Conservation (phyloP, 2,888 invertebrate species). For the Sinohyriopsis cumingii region DNA sequence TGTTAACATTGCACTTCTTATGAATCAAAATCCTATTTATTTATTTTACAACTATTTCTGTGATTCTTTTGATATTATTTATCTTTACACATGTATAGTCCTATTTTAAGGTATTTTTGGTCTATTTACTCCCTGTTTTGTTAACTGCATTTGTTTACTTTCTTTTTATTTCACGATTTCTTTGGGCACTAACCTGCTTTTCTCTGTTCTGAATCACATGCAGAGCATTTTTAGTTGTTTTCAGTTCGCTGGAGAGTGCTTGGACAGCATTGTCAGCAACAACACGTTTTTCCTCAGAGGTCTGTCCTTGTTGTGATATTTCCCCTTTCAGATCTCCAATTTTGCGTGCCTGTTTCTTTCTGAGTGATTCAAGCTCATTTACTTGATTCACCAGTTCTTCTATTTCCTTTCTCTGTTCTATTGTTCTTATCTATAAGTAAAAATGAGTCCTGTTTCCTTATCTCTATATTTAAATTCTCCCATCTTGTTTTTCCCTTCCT, state of each 20-base stretch:
- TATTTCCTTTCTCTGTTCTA: constrained; percentile 68
- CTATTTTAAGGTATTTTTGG: not conserved
- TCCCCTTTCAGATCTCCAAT: constrained; percentile 64
- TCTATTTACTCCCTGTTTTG: not conserved
- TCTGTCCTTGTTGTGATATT: constrained; percentile 47
- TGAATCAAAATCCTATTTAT: no score
- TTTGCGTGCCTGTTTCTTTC: constrained; percentile 69
- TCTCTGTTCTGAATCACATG: constrained; percentile 66
- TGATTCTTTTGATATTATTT: no score
- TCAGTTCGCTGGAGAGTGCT: constrained; percentile 69
- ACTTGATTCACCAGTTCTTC: constrained; percentile 63
- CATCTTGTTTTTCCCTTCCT: no score
- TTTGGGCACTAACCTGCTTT: constrained; percentile 59
- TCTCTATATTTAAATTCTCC: not conserved
- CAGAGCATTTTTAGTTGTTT: constrained; percentile 68
- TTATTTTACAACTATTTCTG: no score
- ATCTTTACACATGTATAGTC: no score
- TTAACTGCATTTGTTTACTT: not conserved
- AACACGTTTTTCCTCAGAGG: constrained; percentile 54
- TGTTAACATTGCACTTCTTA: no score
- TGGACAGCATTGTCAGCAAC: constrained; percentile 70
- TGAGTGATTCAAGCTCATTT: constrained; percentile 68
- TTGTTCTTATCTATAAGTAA: constrained; percentile 50
- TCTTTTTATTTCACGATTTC: not conserved
- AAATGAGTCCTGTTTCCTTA: constrained; percentile 1